phyloP scores from a whole-genome alignment of 2,888 invertebrate genomes.

The Enchytraeus crypticus region DNA sequence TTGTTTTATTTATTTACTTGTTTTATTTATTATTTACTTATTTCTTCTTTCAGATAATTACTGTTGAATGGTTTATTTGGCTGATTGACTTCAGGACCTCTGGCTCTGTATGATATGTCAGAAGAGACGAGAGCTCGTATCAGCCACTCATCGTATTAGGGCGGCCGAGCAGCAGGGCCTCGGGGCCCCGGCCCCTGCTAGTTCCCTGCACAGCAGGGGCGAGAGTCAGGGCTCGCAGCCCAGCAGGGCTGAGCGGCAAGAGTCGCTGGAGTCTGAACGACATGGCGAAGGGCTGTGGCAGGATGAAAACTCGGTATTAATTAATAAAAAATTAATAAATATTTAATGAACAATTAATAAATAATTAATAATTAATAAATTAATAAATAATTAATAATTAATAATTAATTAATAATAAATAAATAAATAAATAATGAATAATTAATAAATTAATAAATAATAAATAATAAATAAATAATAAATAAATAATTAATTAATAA shows the following conservation, averaged over 20 bases:
- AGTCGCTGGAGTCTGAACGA: no score
- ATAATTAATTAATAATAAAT: not conserved
- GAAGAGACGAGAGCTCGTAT: slow-evolving; percentile 41
- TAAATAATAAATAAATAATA: not conserved
- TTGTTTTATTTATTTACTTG: no score
- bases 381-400: slow-evolving; percentile 1
- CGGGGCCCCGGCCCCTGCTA: no score
- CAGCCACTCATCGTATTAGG: slow-evolving; percentile 30
- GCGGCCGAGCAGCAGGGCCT: slow-evolving; percentile 45
- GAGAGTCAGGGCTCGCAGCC: no score
- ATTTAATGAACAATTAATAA: not conserved
- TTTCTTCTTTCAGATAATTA: no score
- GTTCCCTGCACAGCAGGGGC: no score
- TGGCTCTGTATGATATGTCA: slow-evolving; percentile 46
- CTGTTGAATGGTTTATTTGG: no score
- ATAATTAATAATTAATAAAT: not conserved
- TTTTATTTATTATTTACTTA: no score
- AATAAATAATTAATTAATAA: not conserved
- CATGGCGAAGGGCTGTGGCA: no score
- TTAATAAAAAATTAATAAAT: not conserved
- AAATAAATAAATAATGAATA: slow-evolving; percentile 2
- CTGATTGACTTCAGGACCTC: slow-evolving; percentile 33
- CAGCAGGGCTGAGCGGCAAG: no score
- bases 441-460: not conserved
- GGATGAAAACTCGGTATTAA: not conserved